Conservation (phyloP, 2,888 invertebrate species). For the Xestia rhomboidea region DNA sequence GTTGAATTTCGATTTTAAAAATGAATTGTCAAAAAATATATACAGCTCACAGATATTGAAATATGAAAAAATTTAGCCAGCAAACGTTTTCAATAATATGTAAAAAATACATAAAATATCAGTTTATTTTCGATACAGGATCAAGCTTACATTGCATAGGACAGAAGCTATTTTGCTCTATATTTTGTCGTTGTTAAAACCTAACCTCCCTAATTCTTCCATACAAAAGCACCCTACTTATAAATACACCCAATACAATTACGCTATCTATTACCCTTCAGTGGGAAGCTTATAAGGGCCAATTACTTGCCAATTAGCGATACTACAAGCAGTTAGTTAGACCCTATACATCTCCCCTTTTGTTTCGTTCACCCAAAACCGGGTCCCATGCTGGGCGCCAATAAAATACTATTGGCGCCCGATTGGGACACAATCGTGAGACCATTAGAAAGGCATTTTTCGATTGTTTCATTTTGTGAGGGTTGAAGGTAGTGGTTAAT, state of each 20-base stretch:
- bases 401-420: constrained; percentile 50
- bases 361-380: constrained; percentile 31
- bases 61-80: neutral
- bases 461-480: constrained; percentile 47
- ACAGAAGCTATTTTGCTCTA: neutral
- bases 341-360: constrained; percentile 52
- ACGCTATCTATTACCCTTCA: constrained; percentile 61
- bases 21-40: constrained; percentile 3
- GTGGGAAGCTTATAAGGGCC: constrained; percentile 57
- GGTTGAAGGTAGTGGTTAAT: constrained; percentile 41
- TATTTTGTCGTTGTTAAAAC: neutral
- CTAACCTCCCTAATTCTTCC: neutral
- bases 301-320: constrained; percentile 67
- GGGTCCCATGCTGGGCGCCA: constrained; percentile 44
- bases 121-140: neutral
- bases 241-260: constrained; percentile 52
- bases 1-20: neutral
- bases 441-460: constrained; percentile 54
- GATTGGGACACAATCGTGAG: constrained; percentile 47
- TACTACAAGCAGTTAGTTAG: constrained; percentile 64
- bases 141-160: neutral
- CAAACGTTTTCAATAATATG: neutral
- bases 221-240: constrained; percentile 22
- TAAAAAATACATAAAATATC: neutral
- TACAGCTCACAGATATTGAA: constrained; percentile 1